Evolutionary conservation across 2,888 invertebrate species (phyloP).

Genomic region (Pasiphila rectangulata): DNA sequence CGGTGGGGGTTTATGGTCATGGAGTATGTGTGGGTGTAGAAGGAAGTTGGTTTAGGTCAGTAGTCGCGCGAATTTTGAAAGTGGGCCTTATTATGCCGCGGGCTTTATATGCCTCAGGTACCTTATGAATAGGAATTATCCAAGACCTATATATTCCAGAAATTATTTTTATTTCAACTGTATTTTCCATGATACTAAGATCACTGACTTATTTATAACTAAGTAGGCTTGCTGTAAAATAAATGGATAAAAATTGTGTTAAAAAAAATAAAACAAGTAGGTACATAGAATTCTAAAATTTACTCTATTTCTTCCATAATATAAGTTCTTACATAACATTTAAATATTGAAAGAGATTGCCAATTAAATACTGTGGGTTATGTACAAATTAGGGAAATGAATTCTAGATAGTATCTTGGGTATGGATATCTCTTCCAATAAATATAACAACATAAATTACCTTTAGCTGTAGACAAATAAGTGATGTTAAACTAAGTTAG

Average conservation of each 20-base stretch:
- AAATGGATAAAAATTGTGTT: neutral
- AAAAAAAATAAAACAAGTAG: neutral
- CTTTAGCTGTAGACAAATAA: neutral
- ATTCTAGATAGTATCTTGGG: neutral
- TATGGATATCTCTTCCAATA: conserved; percentile 3
- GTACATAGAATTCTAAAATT: neutral
- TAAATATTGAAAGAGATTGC: neutral
- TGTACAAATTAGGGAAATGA: neutral
- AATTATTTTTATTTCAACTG: too few relatives aligned
- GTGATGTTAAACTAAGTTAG: neutral
- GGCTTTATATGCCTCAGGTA: too few relatives aligned
- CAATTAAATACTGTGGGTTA: neutral
- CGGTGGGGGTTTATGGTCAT: too few relatives aligned
- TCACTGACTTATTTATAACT: too few relatives aligned
- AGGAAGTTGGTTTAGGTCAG: too few relatives aligned
- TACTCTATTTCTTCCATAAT: neutral
- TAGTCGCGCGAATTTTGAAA: too few relatives aligned
- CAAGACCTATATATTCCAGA: too few relatives aligned
- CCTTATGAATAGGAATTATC: too few relatives aligned
- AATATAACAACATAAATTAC: neutral
- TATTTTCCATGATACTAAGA: too few relatives aligned
- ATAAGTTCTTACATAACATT: neutral
- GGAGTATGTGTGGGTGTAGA: too few relatives aligned
- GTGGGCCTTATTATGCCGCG: too few relatives aligned
- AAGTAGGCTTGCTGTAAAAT: too few relatives aligned